Percentiles rank a stretch among this genome's conserved stretches.
Evolutionary conservation across 2,888 invertebrate species (phyloP).

Genomic region (Apodemia hepburni): DNA sequence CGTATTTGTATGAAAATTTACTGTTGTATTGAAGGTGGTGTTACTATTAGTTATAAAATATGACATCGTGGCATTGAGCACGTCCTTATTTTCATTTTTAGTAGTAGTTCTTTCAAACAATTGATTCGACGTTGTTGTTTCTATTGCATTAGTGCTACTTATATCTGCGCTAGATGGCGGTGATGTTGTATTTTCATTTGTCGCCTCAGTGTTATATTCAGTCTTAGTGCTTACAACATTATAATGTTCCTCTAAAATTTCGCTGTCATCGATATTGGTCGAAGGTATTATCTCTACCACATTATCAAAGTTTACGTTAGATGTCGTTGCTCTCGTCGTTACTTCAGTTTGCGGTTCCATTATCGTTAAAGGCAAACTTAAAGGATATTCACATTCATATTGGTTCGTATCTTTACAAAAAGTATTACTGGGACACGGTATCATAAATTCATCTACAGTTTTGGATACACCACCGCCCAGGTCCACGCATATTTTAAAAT

Average conservation of each 20-base stretch:
- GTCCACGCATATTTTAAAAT: slow-evolving; percentile 74
- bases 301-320: background rate
- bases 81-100: too few relatives aligned
- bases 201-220: background rate
- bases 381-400: slow-evolving; percentile 62
- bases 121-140: background rate
- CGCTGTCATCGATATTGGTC: background rate
- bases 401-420: slow-evolving; percentile 50
- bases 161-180: background rate
- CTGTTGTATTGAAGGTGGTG: too few relatives aligned
- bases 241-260: background rate
- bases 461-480: slow-evolving; percentile 59
- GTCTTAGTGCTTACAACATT: background rate
- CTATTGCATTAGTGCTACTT: background rate
- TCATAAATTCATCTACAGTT: slow-evolving; percentile 58
- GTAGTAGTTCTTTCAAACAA: too few relatives aligned
- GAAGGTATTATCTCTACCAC: background rate
- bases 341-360: background rate
- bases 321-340: background rate
- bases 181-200: background rate
- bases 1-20: too few relatives aligned
- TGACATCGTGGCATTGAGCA: too few relatives aligned
- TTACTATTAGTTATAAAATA: too few relatives aligned
- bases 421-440: slow-evolving; percentile 59
- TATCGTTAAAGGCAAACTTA: slow-evolving; percentile 34